Evolutionary conservation across 64 coral and sea anemone species (phyloP).

Genomic region (Actinia tenebrosa): DNA sequence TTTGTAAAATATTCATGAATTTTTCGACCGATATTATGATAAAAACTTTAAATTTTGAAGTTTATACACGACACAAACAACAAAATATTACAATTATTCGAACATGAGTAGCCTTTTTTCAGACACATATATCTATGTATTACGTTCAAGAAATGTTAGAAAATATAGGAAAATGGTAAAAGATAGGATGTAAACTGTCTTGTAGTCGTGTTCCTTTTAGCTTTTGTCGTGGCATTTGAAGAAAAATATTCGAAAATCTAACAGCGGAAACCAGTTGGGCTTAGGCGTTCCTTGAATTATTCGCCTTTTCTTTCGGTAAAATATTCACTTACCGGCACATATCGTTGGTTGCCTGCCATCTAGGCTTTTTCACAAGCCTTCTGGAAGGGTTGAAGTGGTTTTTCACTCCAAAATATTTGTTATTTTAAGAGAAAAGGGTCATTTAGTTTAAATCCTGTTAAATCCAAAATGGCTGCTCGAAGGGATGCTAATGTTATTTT

Average conservation of each 20-base stretch:
- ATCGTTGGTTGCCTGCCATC: conserved; percentile 57
- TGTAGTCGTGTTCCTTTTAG: not conserved
- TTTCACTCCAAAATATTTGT: not conserved
- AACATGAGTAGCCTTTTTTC: not conserved
- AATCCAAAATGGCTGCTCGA: conserved; percentile 20
- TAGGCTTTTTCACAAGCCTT: conserved; percentile 22
- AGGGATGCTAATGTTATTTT: not conserved
- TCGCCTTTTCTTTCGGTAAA: not conserved
- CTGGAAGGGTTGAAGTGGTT: not conserved
- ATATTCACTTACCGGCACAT: conserved; percentile 29
- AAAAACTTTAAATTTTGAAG: not conserved
- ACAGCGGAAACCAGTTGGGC: not conserved
- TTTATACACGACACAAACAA: not conserved
- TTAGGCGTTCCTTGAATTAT: not conserved
- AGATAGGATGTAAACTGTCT: not conserved
- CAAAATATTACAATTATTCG: not conserved
- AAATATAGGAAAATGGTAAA: not conserved
- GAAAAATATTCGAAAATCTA: not conserved
- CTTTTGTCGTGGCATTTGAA: not conserved
- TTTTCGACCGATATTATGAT: not conserved
- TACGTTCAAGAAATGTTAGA: not conserved
- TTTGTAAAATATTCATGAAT: not conserved
- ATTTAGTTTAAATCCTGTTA: not conserved
- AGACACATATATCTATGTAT: not conserved
- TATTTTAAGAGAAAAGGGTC: not conserved